These are phyloP conservation scores for Alexandromys fortis DNA, from an alignment of 2,113 vertebrate genomes.

Conservation along the genomic window DNA sequence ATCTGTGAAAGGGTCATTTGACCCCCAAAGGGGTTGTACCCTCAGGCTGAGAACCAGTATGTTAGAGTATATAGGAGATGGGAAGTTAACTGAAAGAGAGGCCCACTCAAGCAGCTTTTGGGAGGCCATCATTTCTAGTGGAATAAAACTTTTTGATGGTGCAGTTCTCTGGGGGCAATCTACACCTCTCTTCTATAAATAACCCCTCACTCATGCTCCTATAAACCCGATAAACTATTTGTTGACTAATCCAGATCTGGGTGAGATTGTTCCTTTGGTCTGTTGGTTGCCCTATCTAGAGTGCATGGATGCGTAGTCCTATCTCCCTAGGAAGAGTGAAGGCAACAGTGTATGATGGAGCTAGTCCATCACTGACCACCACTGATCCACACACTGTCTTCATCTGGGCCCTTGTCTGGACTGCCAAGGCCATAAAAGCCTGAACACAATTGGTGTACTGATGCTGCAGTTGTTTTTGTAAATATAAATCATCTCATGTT, in stretches of 20 bases:
- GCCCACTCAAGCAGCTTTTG: neutral
- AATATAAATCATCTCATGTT: neutral
- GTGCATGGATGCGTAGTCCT: neutral
- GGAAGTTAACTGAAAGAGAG: neutral
- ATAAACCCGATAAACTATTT: neutral
- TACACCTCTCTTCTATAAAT: neutral
- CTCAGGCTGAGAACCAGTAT: neutral
- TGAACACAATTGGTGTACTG: neutral
- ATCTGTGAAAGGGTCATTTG: neutral
- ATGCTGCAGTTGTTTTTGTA: neutral
- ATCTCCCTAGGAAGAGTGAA: neutral
- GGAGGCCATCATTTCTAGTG: neutral
- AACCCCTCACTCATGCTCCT: neutral
- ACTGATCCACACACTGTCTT: neutral
- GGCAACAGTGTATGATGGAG: neutral
- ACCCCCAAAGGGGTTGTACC: neutral
- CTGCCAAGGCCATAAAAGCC: too few relatives aligned
- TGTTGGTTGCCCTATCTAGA: neutral
- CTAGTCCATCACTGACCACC: too few relatives aligned
- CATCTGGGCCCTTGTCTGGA: neutral
- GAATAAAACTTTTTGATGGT: neutral
- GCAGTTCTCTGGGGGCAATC: neutral
- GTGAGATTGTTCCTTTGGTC: neutral
- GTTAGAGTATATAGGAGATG: neutral
- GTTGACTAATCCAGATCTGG: neutral